These are phyloP conservation scores for Eutrigla gurnardus DNA, from an alignment of 2,797 vertebrate genomes.

Conservation along the genomic window DNA sequence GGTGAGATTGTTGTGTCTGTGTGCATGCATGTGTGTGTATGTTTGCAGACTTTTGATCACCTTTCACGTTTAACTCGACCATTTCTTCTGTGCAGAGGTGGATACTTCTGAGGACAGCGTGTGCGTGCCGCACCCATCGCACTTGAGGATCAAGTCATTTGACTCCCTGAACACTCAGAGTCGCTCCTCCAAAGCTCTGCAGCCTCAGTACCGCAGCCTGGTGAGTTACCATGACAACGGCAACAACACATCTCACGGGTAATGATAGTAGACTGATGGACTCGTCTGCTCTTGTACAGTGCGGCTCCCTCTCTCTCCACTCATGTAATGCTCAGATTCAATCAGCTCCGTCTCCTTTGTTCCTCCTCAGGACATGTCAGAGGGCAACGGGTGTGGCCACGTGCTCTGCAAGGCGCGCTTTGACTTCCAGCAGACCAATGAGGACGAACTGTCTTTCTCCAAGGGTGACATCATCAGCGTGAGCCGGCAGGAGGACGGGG, in stretches of 20 bases:
- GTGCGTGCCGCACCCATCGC: slow-evolving; percentile 87
- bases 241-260: neutral
- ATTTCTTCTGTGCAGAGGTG: slow-evolving; percentile 78
- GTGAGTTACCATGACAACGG: slow-evolving; percentile 65
- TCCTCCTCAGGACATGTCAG: slow-evolving; percentile 93
- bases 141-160: slow-evolving; percentile 93
- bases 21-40: neutral
- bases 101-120: slow-evolving; percentile 89
- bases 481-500: slow-evolving; percentile 94
- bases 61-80: neutral
- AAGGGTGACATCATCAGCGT: slow-evolving; percentile 96
- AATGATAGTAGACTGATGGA: neutral
- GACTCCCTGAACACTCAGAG: slow-evolving; percentile 93
- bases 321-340: neutral
- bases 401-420: slow-evolving; percentile 94
- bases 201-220: slow-evolving; percentile 95
- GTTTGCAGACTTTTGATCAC: neutral
- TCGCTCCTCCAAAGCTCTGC: slow-evolving; percentile 91
- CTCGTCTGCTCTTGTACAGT: neutral
- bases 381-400: slow-evolving; percentile 89
- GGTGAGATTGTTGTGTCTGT: slow-evolving; percentile 76
- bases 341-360: neutral
- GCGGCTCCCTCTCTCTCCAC: neutral
- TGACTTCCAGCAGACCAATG: slow-evolving; percentile 95
- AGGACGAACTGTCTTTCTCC: slow-evolving; percentile 95